These are phyloP conservation scores for Tethya wilhelma DNA, from an alignment of 37 sponge, comb jelly and placozoan genomes.

Conservation along the genomic window DNA sequence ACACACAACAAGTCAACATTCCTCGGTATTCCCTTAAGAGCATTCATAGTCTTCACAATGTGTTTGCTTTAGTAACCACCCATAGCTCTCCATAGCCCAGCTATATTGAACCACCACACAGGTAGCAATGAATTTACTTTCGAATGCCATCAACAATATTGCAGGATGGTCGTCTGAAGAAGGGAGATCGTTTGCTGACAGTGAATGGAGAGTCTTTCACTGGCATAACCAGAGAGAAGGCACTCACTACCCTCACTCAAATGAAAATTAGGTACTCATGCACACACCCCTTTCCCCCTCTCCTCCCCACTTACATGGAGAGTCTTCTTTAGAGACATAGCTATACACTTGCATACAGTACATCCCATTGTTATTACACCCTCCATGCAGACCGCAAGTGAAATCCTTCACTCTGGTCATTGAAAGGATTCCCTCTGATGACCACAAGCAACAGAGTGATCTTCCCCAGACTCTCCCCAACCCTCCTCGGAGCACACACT, in stretches of 20 bases:
- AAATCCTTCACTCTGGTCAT: constrained; percentile 15
- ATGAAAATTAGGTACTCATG: constrained; percentile 41
- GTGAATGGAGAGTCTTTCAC: constrained; percentile 73
- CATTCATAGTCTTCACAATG: no score
- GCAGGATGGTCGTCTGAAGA: constrained; percentile 62
- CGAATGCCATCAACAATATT: neutral
- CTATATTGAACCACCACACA: neutral
- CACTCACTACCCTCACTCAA: constrained; percentile 66
- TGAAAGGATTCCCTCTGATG: constrained; percentile 1
- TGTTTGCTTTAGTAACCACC: neutral
- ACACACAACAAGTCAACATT: no score
- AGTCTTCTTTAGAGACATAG: no score
- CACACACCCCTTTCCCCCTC: neutral
- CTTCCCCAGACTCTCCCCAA: neutral
- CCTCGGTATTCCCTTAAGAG: no score
- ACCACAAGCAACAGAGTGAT: neutral
- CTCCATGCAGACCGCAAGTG: constrained; percentile 30
- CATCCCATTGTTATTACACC: neutral
- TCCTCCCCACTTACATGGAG: no score
- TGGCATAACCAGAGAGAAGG: constrained; percentile 56
- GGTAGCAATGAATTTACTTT: neutral
- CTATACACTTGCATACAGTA: no score
- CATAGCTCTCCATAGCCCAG: neutral
- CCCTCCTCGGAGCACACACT: neutral
- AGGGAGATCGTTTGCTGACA: constrained; percentile 75